phyloP scores from a whole-genome alignment of 64 coral and sea anemone species.

The Catalaphyllia jardinei region DNA sequence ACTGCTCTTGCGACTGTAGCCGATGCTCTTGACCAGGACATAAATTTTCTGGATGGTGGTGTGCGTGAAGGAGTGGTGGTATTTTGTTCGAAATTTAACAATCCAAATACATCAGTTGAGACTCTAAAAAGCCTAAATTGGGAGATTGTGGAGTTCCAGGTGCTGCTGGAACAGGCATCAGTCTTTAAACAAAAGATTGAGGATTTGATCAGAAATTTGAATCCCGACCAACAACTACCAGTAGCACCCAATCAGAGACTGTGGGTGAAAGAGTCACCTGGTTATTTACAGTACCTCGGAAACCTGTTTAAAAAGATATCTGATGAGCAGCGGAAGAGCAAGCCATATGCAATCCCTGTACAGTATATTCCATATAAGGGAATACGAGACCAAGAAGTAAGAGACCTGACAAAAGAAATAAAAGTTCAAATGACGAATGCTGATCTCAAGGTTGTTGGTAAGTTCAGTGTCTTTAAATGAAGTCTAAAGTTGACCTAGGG shows the following conservation, averaged over 20 bases:
- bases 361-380: constrained; percentile 50
- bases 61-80: constrained; percentile 13
- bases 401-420: constrained; percentile 50
- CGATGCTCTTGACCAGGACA: no score
- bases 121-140: constrained; percentile 61
- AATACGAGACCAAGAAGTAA: constrained; percentile 50
- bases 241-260: background rate
- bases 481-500: no score
- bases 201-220: background rate
- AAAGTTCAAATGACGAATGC: constrained; percentile 55
- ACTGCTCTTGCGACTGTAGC: no score
- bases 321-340: constrained; percentile 49
- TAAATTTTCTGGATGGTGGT: constrained; percentile 37
- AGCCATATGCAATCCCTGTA: constrained; percentile 55
- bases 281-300: constrained; percentile 5
- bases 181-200: background rate
- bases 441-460: constrained; percentile 62
- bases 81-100: constrained; percentile 30
- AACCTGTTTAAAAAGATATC: constrained; percentile 42
- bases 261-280: constrained; percentile 39
- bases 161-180: constrained; percentile 45
- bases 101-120: constrained; percentile 16
- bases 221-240: background rate
- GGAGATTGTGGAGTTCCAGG: constrained; percentile 59
- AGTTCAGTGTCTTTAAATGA: background rate